These are phyloP conservation scores for Kryptolebias ocellatus DNA, from an alignment of 2,797 vertebrate genomes.

Conservation along the genomic window DNA sequence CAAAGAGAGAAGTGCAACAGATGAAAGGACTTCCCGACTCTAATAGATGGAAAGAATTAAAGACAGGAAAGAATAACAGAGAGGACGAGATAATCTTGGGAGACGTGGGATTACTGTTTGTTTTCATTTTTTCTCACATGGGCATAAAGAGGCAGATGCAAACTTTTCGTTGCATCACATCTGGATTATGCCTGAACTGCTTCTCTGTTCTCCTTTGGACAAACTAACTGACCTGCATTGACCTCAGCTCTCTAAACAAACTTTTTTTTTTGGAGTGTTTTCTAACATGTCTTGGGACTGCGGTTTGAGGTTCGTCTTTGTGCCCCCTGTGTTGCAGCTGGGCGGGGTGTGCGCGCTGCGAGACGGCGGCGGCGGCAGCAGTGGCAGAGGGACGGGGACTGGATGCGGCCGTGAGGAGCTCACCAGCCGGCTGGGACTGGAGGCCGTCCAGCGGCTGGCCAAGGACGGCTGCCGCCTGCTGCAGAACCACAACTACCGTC, in stretches of 20 bases:
- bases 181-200: slow-evolving; percentile 38
- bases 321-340: slow-evolving; percentile 93
- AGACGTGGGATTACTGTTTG: slow-evolving; percentile 40
- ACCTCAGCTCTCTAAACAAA: slow-evolving; percentile 1
- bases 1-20: slow-evolving; percentile 58
- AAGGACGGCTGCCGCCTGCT: slow-evolving; percentile 91
- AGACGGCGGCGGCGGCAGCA: slow-evolving; percentile 45
- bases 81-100: slow-evolving; percentile 31
- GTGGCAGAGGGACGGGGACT: slow-evolving; percentile 50
- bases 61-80: slow-evolving; percentile 33
- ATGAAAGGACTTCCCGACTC: slow-evolving; percentile 51
- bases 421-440: slow-evolving; percentile 83
- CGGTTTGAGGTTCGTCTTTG: slow-evolving; percentile 94
- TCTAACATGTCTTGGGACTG: slow-evolving; percentile 93
- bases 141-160: slow-evolving; percentile 21
- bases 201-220: slow-evolving; percentile 10
- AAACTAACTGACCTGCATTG: slow-evolving; percentile 21
- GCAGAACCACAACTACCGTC: slow-evolving; percentile 89
- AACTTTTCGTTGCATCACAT: slow-evolving; percentile 32
- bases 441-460: slow-evolving; percentile 92
- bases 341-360: slow-evolving; percentile 89
- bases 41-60: slow-evolving; percentile 46
- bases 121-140: slow-evolving; percentile 44
- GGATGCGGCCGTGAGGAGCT: slow-evolving; percentile 86
- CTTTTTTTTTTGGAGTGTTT: slow-evolving; percentile 5